Evolutionary conservation across 2,113 vertebrate genomes (phyloP).

Genomic region (Eulacestoma nigropectus): DNA sequence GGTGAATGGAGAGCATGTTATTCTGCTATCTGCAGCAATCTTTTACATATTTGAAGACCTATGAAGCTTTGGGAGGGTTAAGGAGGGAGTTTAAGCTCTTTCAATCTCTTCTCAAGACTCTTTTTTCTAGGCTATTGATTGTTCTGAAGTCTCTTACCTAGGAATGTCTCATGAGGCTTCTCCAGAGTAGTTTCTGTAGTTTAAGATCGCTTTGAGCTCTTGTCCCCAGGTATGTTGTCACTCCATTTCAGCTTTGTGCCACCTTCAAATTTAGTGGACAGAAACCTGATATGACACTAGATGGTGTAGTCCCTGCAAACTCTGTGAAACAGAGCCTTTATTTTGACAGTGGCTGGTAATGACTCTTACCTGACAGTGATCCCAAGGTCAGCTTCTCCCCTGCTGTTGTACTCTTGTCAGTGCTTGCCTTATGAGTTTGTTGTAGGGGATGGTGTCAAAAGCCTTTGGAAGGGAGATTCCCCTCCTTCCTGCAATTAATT

Average conservation of each 20-base stretch:
- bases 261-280: not conserved
- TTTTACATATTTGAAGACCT: not conserved
- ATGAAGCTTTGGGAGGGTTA: not conserved
- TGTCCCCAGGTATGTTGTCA: not conserved
- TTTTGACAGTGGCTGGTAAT: not conserved
- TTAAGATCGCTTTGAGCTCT: not conserved
- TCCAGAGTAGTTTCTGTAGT: not conserved
- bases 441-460: not conserved
- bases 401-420: not conserved
- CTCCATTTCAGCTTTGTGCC: not conserved
- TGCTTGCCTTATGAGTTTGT: not conserved
- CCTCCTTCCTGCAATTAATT: not conserved
- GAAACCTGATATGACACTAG: not conserved
- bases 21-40: not conserved
- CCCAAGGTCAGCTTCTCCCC: not conserved
- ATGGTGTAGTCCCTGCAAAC: not conserved
- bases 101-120: not conserved
- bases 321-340: not conserved
- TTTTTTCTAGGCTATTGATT: not conserved
- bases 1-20: not conserved
- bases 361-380: not conserved
- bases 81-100: not conserved
- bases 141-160: not conserved
- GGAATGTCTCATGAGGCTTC: not conserved
- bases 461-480: not conserved